These are phyloP conservation scores for Naso thynnoides DNA, from an alignment of 2,797 vertebrate genomes.

Conservation along the genomic window DNA sequence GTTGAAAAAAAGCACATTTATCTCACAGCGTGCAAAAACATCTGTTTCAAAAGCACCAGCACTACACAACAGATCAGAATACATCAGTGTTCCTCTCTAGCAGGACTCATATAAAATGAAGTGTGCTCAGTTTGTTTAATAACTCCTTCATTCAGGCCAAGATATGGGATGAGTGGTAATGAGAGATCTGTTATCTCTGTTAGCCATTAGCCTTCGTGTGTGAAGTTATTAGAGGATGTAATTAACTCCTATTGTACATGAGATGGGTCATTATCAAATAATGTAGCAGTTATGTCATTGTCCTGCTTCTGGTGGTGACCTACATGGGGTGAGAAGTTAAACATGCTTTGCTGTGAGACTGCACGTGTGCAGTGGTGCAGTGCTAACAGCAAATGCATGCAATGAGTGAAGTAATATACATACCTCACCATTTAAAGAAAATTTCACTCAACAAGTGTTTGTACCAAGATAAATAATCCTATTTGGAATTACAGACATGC, in stretches of 20 bases:
- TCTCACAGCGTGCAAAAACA: neutral
- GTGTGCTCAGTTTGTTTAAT: slow-evolving; percentile 55
- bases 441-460: too few species aligned
- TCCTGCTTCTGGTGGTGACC: slow-evolving; percentile 51
- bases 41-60: slow-evolving; percentile 12
- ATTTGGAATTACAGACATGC: slow-evolving; percentile 15
- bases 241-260: slow-evolving; percentile 76
- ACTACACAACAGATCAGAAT: slow-evolving; percentile 22
- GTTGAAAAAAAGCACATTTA: slow-evolving; percentile 15
- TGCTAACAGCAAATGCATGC: slow-evolving; percentile 33
- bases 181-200: slow-evolving; percentile 77
- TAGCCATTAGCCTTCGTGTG: slow-evolving; percentile 69
- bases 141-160: slow-evolving; percentile 45
- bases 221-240: slow-evolving; percentile 79
- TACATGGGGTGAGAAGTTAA: slow-evolving; percentile 47
- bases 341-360: slow-evolving; percentile 7
- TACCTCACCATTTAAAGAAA: slow-evolving; percentile 19
- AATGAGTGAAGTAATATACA: slow-evolving; percentile 22
- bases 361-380: neutral
- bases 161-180: slow-evolving; percentile 71
- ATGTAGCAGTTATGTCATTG: slow-evolving; percentile 37
- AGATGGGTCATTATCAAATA: slow-evolving; percentile 60
- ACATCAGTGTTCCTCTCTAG: slow-evolving; percentile 1
- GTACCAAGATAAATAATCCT: neutral
- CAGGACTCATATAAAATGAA: slow-evolving; percentile 28